Base-by-base conservation (phyloP, 2,797 vertebrate genomes). In the Melanogrammus aeglefinus region DNA sequence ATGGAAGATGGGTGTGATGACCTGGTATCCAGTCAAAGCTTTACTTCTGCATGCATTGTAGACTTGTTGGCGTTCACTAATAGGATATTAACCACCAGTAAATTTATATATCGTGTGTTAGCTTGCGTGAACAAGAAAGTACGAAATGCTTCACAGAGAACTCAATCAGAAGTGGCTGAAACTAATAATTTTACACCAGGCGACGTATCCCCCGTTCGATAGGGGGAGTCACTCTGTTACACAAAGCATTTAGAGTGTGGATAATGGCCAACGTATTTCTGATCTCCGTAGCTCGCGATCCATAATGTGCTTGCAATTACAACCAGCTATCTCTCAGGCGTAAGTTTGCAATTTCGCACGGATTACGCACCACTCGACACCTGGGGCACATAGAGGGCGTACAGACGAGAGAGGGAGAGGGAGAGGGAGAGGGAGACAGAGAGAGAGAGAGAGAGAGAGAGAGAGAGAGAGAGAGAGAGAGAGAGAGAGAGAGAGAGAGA, bases 261-360 rank as follows among this genome's bases (percentile, higher is more conserved):
- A 35, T 71, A 77, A 70, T 51, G 75, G 57, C 27, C n/a, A 33
- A 29, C 75, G 9, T 36, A 70, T 77, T 74, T 75, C n/a, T 18
- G 27, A 70, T 44, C 76, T 79, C 41, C 35, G 24, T 18, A 13
- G 33, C 38, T 78, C 63, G 27, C 66, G 80, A 38, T 31, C 38
- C 73, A 16, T 78, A 70, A 74, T 76, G 36, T 8, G 41, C 70
- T 63, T 38, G 63, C 75, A 73, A 77, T 82, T 79, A 75, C 33
- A 75, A 31, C 2, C 39, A 77, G 78, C 75, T 36, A 70, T 76
- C 74, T 74, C 44, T 63, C 66, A 79, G 75, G 36, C 63, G 33
- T 44, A 38, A 71, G 1, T 63, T n/a, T 35, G 69, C 76, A 75
- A 77, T 79, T 39, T 77, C 8, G 14, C 38, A 13, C 18, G 38